Evolutionary conservation across 2,888 invertebrate species (phyloP).

Genomic region (Eristalis pertinax): DNA sequence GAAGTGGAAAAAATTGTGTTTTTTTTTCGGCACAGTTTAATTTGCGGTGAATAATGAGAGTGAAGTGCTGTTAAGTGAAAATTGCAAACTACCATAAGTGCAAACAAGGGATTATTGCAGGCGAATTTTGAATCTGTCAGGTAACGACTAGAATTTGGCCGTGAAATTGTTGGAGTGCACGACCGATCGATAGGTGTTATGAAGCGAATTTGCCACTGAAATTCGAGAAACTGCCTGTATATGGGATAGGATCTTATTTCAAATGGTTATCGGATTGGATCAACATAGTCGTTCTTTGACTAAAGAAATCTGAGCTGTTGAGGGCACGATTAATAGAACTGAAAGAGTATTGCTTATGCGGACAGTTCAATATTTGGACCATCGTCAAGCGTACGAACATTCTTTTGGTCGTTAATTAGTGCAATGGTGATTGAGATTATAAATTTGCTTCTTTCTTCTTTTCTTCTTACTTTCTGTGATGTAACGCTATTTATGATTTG

Average conservation of each 20-base stretch:
- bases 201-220: conserved; percentile 17
- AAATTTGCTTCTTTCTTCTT: too few species aligned
- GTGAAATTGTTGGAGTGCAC: not conserved
- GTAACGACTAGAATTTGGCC: conserved; percentile 4
- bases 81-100: not conserved
- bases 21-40: not conserved
- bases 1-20: not conserved
- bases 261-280: not conserved
- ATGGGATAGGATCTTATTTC: conserved; percentile 8
- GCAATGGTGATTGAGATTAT: not conserved
- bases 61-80: conserved; percentile 5
- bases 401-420: not conserved
- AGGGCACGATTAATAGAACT: conserved; percentile 28
- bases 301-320: conserved; percentile 14
- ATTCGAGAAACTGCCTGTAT: not conserved
- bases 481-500: too few species aligned
- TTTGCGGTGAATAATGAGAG: not conserved
- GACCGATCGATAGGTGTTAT: not conserved
- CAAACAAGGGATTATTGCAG: not conserved
- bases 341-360: conserved; percentile 1
- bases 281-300: not conserved
- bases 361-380: not conserved
- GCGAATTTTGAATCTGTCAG: conserved; percentile 10
- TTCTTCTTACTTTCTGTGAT: too few species aligned
- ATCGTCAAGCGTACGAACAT: not conserved